These are phyloP conservation scores for Callionymus lyra DNA, from an alignment of 2,113 vertebrate species.

Conservation along the genomic window DNA sequence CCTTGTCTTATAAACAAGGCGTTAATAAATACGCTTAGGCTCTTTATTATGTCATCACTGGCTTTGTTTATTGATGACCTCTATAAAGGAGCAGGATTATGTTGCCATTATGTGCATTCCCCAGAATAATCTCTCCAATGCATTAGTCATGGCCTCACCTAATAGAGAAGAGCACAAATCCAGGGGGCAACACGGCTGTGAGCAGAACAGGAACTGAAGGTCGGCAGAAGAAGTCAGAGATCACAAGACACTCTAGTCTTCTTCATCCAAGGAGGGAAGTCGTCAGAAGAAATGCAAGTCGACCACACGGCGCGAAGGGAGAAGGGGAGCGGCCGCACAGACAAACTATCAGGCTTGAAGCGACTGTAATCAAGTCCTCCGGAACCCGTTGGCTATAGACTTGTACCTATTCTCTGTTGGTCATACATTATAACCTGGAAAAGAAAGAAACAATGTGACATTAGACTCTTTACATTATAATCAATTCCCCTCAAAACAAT, in stretches of 20 bases:
- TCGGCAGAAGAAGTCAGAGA: constrained; percentile 49
- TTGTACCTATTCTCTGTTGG: constrained; percentile 88
- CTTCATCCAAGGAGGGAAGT: constrained; percentile 41
- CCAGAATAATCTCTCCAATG: constrained; percentile 27
- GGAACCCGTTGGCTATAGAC: constrained; percentile 90
- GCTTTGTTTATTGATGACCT: constrained; percentile 24
- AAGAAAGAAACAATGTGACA: constrained; percentile 9
- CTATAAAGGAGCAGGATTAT: constrained; percentile 35
- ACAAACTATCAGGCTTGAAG: constrained; percentile 95
- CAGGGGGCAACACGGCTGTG: constrained; percentile 27
- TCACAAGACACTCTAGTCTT: constrained; percentile 42
- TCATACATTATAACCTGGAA: constrained; percentile 86
- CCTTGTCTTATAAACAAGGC: background rate
- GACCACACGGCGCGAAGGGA: constrained; percentile 44
- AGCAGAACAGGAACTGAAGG: constrained; percentile 48
- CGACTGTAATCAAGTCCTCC: constrained; percentile 91
- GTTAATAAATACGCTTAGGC: too few species aligned
- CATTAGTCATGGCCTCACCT: constrained; percentile 68
- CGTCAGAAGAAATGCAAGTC: constrained; percentile 65
- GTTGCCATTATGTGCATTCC: constrained; percentile 19
- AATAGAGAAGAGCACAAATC: constrained; percentile 56
- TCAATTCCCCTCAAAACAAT: too few species aligned
- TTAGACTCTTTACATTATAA: too few species aligned
- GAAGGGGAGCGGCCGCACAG: constrained; percentile 65
- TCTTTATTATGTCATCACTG: constrained; percentile 4